Evolutionary conservation across 2,113 vertebrate species (phyloP), one percentile per base, ranked within the genome.

Genomic region (Otolemur garnettii): DNA sequence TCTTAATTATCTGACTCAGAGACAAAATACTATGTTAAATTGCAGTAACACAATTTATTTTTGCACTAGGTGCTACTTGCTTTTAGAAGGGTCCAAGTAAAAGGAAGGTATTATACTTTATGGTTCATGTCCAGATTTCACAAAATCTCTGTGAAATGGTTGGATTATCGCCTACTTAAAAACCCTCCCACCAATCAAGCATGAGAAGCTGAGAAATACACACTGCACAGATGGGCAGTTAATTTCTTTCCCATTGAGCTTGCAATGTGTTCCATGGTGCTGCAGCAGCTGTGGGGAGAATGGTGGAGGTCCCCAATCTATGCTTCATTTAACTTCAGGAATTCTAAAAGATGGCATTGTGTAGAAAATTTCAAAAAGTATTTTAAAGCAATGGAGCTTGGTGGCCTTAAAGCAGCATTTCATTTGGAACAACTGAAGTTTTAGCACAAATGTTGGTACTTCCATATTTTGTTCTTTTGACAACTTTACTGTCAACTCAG

Each of bases 281-380:
- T 42, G 77, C 30, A 97, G 94, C 98, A 98, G 97, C 98, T 98
- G 97, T 84, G 96, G 94, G 75, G 96, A 98, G 96, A 97, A 98
- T 74, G 83, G 96, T 97, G 94, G 94, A 93, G 90, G 86, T 98
- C 86, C 92, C 95, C 87, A 85, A 35, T 93, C 97, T 97, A 97
- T 94, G 96, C 94, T 97, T 97, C 97, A 97, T 98, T 98, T 97
- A 98, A 92, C 81, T 97, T 91, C 77, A 80, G 90, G 84, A 98
- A 97, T 98, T 97, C 75, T 90, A 97, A 96, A 86, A 93, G 88
- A 74, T 55, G 42, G 45, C 69, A 95, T 94, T 96, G 81, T 91
- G 59, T 68, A 15, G 17, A 69, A 92, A 97, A 81, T 91, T 64
- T 64, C 66, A 96, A 96, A 92, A 96, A 94, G n/a, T 79, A 69